Evolutionary conservation across 1,140 invertebrate species (phyloP).

Genomic region (Drosophila nannoptera): DNA sequence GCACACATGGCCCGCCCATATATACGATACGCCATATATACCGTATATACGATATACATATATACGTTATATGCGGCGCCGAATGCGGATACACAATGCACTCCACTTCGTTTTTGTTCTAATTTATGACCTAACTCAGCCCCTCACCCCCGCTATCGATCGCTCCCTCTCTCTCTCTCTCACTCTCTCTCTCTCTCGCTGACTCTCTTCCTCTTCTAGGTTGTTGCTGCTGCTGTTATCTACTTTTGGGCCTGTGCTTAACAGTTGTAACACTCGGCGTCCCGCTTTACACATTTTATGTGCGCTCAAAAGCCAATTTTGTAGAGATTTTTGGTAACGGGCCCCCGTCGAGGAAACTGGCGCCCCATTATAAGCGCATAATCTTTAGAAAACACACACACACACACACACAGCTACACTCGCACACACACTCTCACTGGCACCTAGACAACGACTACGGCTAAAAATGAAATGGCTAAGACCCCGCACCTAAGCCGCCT

Average conservation of each 20-base stretch:
- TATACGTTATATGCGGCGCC: slow-evolving; percentile 20
- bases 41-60: slow-evolving; percentile 5
- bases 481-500: slow-evolving; percentile 36
- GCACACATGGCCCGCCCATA: slow-evolving; percentile 40
- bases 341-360: slow-evolving; percentile 55
- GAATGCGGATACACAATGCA: slow-evolving; percentile 44
- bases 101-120: slow-evolving; percentile 64
- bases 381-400: slow-evolving; percentile 69
- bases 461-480: slow-evolving; percentile 72
- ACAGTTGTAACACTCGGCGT: slow-evolving; percentile 59
- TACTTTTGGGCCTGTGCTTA: slow-evolving; percentile 52
- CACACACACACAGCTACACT: slow-evolving; percentile 16
- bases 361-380: slow-evolving; percentile 77
- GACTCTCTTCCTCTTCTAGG: slow-evolving; percentile 21
- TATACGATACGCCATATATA: slow-evolving; percentile 14
- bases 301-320: slow-evolving; percentile 77
- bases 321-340: slow-evolving; percentile 67
- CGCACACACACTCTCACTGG: background rate
- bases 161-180: background rate
- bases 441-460: slow-evolving; percentile 15
- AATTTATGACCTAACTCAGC: slow-evolving; percentile 55
- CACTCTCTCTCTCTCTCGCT: background rate
- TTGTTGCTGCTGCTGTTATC: slow-evolving; percentile 54
- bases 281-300: slow-evolving; percentile 73
- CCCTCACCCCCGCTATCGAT: slow-evolving; percentile 10